Conservation (phyloP, 2,797 vertebrate species). For the Rhyacichthys aspro region DNA sequence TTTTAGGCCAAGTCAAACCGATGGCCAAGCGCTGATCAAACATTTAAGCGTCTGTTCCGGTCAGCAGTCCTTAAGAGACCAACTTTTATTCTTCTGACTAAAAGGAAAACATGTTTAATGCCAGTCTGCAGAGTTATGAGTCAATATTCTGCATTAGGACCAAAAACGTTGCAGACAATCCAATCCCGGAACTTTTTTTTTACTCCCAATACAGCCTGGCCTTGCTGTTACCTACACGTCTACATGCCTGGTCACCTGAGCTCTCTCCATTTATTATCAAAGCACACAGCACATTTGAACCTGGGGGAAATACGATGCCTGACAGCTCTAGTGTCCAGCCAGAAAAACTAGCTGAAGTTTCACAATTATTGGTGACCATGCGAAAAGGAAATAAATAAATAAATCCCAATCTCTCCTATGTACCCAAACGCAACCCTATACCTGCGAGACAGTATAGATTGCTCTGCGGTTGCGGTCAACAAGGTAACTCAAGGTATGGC, state of each 20-base stretch:
- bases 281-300: conserved; percentile 77
- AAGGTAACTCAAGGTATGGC: conserved; percentile 59
- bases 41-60: conserved; percentile 55
- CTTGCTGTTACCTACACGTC: conserved; percentile 46
- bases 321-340: conserved; percentile 70
- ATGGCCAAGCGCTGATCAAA: conserved; percentile 62
- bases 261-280: conserved; percentile 75
- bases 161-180: conserved; percentile 30
- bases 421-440: conserved; percentile 71
- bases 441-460: conserved; percentile 72
- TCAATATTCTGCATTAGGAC: conserved; percentile 18
- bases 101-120: conserved; percentile 31
- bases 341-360: conserved; percentile 78
- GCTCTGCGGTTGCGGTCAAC: conserved; percentile 65
- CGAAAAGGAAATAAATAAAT: conserved; percentile 75
- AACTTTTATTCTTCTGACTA: conserved; percentile 43
- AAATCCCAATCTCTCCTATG: conserved; percentile 58
- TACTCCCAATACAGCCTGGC: conserved; percentile 37
- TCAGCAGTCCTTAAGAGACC: conserved; percentile 52
- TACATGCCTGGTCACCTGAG: conserved; percentile 70
- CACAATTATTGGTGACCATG: conserved; percentile 78
- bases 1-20: conserved; percentile 56
- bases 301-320: conserved; percentile 77
- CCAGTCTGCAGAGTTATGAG: conserved; percentile 12
- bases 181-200: conserved; percentile 37